Percentiles rank a stretch among this genome's conserved stretches.
Conservation (phyloP, 2,888 invertebrate genomes). For the Liopterus haemorrhoidalis region DNA sequence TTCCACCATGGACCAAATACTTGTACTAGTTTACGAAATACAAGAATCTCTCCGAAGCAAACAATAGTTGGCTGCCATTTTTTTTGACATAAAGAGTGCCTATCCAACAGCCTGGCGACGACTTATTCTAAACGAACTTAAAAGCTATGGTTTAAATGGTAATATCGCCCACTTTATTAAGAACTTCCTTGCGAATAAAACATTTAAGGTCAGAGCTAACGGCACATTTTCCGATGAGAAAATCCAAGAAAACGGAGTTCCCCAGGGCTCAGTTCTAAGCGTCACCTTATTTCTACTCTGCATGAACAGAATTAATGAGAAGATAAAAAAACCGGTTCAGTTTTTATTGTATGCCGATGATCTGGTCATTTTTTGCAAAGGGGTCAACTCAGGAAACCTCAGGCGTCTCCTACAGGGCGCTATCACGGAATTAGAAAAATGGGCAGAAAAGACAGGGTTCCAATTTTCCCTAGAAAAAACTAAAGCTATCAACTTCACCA, state of each 20-base stretch:
- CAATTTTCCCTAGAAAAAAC: constrained; percentile 19
- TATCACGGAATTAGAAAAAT: too few species aligned
- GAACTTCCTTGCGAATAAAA: constrained; percentile 11
- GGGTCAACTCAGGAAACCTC: constrained; percentile 8
- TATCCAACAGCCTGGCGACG: neutral
- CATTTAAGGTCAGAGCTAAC: constrained; percentile 10
- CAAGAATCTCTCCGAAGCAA: neutral
- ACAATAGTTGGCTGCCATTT: neutral
- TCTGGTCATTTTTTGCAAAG: constrained; percentile 11
- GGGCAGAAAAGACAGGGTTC: constrained; percentile 14
- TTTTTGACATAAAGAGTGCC: neutral
- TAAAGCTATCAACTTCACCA: constrained; percentile 5
- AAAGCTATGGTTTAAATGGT: neutral
- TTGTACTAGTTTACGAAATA: too few species aligned
- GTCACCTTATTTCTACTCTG: constrained; percentile 25
- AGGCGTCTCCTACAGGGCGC: constrained; percentile 10
- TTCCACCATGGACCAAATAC: neutral
- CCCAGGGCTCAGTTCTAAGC: constrained; percentile 27
- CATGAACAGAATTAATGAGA: constrained; percentile 13
- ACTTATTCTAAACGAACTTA: neutral
- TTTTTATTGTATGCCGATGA: constrained; percentile 22
- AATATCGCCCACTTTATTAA: constrained; percentile 3
- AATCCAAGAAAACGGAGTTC: constrained; percentile 23
- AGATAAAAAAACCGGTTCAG: constrained; percentile 8
- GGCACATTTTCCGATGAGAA: neutral